Base-by-base conservation (phyloP, 2,797 vertebrate species). In the Synanceia verrucosa region DNA sequence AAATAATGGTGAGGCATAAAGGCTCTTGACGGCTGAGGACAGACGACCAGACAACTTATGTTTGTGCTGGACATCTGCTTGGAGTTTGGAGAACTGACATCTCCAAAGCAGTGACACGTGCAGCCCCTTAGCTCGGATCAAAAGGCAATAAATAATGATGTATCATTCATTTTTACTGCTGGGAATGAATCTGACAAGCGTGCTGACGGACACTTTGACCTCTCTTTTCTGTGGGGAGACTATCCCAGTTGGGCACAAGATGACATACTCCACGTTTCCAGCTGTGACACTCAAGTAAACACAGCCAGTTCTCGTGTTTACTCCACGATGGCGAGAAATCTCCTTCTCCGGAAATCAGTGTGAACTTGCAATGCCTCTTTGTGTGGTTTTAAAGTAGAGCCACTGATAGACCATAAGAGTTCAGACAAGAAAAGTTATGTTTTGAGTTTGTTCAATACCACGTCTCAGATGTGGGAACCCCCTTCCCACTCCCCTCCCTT, bases 61-160 rank as follows among this genome's bases (percentile, higher is more conserved):
- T 60, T 59, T 70, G 66, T 64, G 65, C 67, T 67, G 84, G 80
- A 88, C 90, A 92, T 92, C 91, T 92, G 89, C 82, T 86, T 57
- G 28, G 63, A 65, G 82, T 90, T 89, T 90, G 79, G 81, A 60
- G 74, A 70, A 86, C 78, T 71, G 76, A 89, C 76, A 73, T 76
- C 71, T 74, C 75, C 52, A 65, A 76, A 88, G 82, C 79, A 76
- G 68, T 48, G 88, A 90, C 87, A 89, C 70, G 73, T 88, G 86
- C 78, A 34, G 79, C 76, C 84, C 87, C 83, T 83, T 82, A 83
- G 57, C 66, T 29, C 31, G 71, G 75, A 80, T 88, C 72, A 79
- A 84, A 84, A 69, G 64, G 81, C 39, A 81, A 81, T 81, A 82
- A 80, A 85, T 75, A 76, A 70, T 33, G 55, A 76, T 62, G 34